Base-by-base conservation (phyloP, 64 coral and sea anemone genomes). In the Anthopleura sola region DNA sequence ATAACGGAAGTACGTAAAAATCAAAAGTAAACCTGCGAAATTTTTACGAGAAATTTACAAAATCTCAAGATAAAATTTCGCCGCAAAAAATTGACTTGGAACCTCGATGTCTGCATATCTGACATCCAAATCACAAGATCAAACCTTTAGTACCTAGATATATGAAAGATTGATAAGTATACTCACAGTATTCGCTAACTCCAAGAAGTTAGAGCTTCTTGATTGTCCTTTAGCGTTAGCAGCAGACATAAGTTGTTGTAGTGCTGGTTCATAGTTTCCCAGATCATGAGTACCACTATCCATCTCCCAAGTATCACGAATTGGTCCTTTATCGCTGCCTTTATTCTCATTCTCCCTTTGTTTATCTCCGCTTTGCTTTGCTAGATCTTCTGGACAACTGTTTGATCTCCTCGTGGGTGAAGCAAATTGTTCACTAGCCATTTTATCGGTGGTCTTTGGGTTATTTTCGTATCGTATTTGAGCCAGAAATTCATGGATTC, bases 151-250 rank as follows among this genome's bases (percentile, higher is more conserved):
- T 0, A 62, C 19, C 24, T 24, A 62, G 24, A 53, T 14, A 20
- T 9, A 71, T 71, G 13, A 71, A 71, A 71, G 10, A 71, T 12
- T 71, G 26, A 71, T 71, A 11, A 34, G 4, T 32, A 32, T 71
- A 71, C 89, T 91, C 28, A 91, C 89, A 76, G 89, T 91, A 75
- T 91, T 91, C 56, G 89, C 89, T 69, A 91, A 82, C 7, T 91
- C 89, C 34, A 91, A 86, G 57, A 91, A 91, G 56, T 91, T 91
- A 66, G 83, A 86, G 76, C 53, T 68, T 33, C 89, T 81, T 18
- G 89, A 86, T 60, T 85, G 84, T 86, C 89, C 89, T 71, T 91
- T 91, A 78, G 69, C 64, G 36, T 81, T 91, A 9, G 89, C 89
- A 32, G 85, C 89, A 83, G 88, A 85, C 88, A 90, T 90, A 10